Base-by-base conservation (phyloP, 2,797 vertebrate species). In the Spheniscus humboldti region DNA sequence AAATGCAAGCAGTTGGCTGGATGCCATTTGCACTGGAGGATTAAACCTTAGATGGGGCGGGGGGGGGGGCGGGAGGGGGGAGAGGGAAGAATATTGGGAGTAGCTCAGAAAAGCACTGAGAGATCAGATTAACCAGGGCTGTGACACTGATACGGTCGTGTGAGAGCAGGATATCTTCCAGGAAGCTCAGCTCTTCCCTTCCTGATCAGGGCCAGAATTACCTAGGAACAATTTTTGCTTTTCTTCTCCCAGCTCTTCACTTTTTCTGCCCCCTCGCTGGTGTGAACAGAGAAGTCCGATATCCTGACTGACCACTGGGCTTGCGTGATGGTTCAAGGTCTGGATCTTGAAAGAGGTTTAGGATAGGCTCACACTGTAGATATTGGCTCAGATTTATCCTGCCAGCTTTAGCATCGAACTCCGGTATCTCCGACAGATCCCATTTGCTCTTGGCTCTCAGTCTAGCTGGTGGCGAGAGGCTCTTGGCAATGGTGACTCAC, bases 81-180 rank as follows among this genome's bases (percentile, higher is more conserved):
- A 30, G 31, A 37, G 28, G 18, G 27, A 9, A 5, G 3, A 16
- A 19, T 18, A 11, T 0, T 12, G 18, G 11, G 60, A 48, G 33
- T 30, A 14, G 33, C 8, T 66, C 24, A 73, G 63, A n/a, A 59
- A 79, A 73, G 59, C 55, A 17, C 35, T 7, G 78, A 47, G 68
- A 59, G 23, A 19, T 68, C n/a, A 45, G 74, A 28, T 48, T 69
- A 50, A 43, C 23, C 76, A 35, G 15, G 76, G 43, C 83, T 80
- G 56, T 15, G 68, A 20, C 52, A 11, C n/a, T 6, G 66, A 5
- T 24, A 6, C 0, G 18, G 27, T 3, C 0, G 0, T 30, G 18
- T 25, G 53, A 41, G 57, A 31, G 50, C 57, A 52, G 48, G n/a
- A 5, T 18, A 2, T 23, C 39, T 41, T 28, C 31, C 30, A 27